phyloP scores from a whole-genome alignment of 2,113 vertebrate genomes.

The Nothobranchius kuhntae region DNA sequence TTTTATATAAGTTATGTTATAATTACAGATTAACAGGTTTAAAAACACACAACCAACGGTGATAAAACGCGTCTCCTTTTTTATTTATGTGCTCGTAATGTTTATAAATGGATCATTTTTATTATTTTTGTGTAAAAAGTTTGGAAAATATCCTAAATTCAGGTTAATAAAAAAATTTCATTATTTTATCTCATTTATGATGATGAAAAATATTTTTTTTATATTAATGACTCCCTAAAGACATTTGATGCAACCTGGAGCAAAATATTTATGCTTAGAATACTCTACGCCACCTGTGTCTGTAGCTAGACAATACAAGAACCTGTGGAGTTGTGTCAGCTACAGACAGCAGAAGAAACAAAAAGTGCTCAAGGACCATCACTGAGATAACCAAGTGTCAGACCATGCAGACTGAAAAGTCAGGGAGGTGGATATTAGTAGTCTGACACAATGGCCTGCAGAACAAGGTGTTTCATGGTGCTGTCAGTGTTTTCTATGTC shows the following conservation, averaged over 20 bases:
- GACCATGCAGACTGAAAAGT: conserved; percentile 8
- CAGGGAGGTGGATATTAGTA: conserved; percentile 5
- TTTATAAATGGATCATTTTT: too few species aligned
- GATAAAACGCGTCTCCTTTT: too few species aligned
- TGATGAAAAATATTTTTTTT: background rate
- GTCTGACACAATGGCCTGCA: background rate
- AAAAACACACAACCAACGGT: too few species aligned
- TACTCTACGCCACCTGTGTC: background rate
- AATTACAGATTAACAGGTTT: too few species aligned
- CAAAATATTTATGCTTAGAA: background rate
- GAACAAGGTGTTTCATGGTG: background rate
- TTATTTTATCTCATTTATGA: background rate
- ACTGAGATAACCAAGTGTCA: conserved; percentile 33
- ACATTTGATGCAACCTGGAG: conserved; percentile 2
- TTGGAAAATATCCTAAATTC: too few species aligned
- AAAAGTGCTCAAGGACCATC: conserved; percentile 57
- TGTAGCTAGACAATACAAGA: conserved; percentile 55
- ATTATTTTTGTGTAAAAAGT: too few species aligned
- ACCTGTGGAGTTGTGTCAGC: conserved; percentile 32
- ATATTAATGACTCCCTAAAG: background rate
- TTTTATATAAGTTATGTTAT: too few species aligned
- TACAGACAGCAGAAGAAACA: conserved; percentile 25
- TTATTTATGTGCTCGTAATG: too few species aligned
- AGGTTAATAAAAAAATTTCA: background rate
- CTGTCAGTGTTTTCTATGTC: background rate